A percentile compares a stretch with the other conserved stretches of the same genome.
Conservation (phyloP, 30 jellyfish, hydroid and myxozoan species). For the Chironex yamaguchii region DNA sequence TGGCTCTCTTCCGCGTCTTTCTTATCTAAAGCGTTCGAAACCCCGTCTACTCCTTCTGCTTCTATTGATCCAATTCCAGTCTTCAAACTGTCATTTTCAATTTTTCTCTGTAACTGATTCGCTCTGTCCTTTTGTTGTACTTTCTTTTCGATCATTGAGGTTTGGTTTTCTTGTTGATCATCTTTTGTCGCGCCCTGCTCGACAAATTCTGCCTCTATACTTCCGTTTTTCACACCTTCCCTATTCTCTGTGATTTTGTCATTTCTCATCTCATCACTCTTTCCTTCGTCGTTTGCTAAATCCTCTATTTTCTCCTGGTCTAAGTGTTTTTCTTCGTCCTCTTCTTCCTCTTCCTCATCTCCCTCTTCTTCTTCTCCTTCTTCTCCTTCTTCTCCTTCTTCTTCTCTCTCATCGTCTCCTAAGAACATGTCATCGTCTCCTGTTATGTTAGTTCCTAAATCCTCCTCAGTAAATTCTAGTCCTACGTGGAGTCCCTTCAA, state of each 20-base stretch:
- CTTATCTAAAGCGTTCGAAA: not conserved
- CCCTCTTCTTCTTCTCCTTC: constrained; percentile 19
- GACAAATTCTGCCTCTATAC: too few species aligned
- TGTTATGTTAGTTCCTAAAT: not conserved
- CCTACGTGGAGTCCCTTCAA: constrained; percentile 52
- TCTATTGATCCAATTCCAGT: too few species aligned
- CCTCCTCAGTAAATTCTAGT: constrained; percentile 63
- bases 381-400: not conserved
- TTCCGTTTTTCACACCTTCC: too few species aligned
- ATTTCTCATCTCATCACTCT: not conserved
- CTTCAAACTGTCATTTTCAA: not conserved
- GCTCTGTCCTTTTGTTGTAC: not conserved
- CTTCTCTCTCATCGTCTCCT: constrained; percentile 22
- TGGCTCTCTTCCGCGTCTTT: not conserved
- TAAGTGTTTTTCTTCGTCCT: not conserved
- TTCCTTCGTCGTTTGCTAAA: not conserved
- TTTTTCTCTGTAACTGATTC: not conserved
- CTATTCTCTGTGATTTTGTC: not conserved
- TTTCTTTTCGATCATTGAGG: too few species aligned
- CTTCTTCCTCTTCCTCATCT: constrained; percentile 22
- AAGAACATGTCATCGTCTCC: too few species aligned
- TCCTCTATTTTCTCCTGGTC: not conserved
- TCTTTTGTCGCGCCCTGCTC: too few species aligned
- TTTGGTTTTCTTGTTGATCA: too few species aligned
- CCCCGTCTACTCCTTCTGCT: not conserved